Conservation (phyloP, 2,888 invertebrate genomes). For the Monoplex corrugatus region DNA sequence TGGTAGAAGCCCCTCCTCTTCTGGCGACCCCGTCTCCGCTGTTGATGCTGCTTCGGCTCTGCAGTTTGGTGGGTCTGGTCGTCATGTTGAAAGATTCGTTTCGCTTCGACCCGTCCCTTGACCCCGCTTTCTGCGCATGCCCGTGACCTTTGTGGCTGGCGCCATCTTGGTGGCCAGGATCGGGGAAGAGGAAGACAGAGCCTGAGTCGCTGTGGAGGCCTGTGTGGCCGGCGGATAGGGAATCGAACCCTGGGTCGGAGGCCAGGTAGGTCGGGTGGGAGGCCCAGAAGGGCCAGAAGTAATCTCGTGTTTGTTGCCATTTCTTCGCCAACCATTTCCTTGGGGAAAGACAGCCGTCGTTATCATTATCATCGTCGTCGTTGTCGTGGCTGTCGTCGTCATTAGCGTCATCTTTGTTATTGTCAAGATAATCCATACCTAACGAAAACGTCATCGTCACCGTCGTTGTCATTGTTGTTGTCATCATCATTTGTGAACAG, state of each 20-base stretch:
- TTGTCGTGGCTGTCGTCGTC: too few relatives aligned
- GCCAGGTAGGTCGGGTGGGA: slow-evolving; percentile 30
- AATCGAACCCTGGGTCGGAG: slow-evolving; percentile 53
- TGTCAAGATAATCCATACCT: too few relatives aligned
- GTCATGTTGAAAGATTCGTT: slow-evolving; percentile 33
- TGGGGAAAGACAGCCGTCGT: too few relatives aligned
- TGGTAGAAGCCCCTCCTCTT: too few relatives aligned
- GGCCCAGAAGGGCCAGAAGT: slow-evolving; percentile 37
- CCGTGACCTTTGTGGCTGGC: not conserved
- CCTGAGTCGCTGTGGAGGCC: slow-evolving; percentile 50
- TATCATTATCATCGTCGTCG: too few relatives aligned
- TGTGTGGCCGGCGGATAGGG: slow-evolving; percentile 48
- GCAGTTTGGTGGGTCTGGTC: not conserved
- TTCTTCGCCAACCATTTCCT: slow-evolving; percentile 40
- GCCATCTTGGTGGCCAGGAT: not conserved
- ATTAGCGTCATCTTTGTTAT: too few relatives aligned
- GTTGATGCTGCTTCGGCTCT: not conserved
- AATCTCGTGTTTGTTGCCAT: slow-evolving; percentile 21
- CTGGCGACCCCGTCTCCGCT: not conserved
- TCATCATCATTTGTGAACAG: too few relatives aligned
- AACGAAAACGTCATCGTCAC: too few relatives aligned
- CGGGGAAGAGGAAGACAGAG: slow-evolving; percentile 42
- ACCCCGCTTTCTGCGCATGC: not conserved
- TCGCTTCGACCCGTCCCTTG: slow-evolving; percentile 7
- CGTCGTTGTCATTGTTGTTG: too few relatives aligned